Evolutionary conservation across 1,140 invertebrate genomes (phyloP).

Genomic region (Centruroides sculpturatus): DNA sequence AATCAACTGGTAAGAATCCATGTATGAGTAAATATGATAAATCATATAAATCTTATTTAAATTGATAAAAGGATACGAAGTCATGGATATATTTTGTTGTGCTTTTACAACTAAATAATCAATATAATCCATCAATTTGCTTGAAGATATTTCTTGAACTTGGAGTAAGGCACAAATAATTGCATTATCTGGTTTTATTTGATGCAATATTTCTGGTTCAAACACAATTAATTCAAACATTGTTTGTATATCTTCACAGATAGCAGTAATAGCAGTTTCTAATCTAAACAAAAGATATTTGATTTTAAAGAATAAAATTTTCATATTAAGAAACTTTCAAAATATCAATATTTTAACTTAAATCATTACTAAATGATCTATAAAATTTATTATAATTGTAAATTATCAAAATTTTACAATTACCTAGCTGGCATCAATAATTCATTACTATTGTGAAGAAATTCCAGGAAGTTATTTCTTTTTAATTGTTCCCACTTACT

Average conservation of each 20-base stretch:
- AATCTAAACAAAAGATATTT: conserved; percentile 27
- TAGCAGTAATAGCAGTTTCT: conserved; percentile 41
- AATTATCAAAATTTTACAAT: neutral
- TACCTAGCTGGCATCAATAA: conserved; percentile 6
- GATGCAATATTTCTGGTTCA: neutral
- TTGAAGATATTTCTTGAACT: conserved; percentile 2
- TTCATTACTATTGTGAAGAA: conserved; percentile 18
- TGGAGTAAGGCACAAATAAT: conserved; percentile 12
- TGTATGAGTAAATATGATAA: too few species aligned
- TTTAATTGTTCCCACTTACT: conserved; percentile 25
- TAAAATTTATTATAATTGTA: too few species aligned
- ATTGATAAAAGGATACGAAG: conserved; percentile 59
- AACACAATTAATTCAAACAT: conserved; percentile 6
- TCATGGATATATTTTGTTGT: conserved; percentile 55
- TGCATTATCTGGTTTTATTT: conserved; percentile 9
- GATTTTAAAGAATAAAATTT: too few species aligned
- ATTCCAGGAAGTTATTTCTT: conserved; percentile 20
- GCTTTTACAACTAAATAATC: conserved; percentile 61
- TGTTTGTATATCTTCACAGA: conserved; percentile 13
- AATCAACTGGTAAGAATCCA: too few species aligned
- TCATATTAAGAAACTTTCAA: too few species aligned
- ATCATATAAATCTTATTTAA: conserved; percentile 15
- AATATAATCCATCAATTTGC: conserved; percentile 37
- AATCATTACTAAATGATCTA: too few species aligned
- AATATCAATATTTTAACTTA: too few species aligned